These are phyloP conservation scores for Aplochiton taeniatus DNA, from an alignment of 2,797 vertebrate genomes.

Conservation along the genomic window DNA sequence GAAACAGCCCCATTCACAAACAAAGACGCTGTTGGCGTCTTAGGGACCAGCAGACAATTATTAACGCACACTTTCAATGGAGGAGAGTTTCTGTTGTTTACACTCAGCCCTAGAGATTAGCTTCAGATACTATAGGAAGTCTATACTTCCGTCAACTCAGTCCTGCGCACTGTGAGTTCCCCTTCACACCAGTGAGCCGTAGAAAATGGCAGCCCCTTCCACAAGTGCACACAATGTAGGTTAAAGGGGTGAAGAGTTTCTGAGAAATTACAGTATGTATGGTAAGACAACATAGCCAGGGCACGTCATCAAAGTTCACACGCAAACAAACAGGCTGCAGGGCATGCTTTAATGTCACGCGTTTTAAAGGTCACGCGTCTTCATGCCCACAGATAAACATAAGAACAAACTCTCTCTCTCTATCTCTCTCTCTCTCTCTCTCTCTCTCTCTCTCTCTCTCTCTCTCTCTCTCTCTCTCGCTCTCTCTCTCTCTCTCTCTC, in stretches of 20 bases:
- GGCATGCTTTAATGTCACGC: too few relatives aligned
- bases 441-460: not conserved
- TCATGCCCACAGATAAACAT: not conserved
- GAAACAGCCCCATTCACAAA: not conserved
- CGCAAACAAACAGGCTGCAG: too few relatives aligned
- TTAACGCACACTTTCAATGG: slow-evolving; percentile 45
- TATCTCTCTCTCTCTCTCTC: not conserved
- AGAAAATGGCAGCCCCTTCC: too few relatives aligned
- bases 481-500: not conserved
- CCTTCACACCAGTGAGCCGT: slow-evolving; percentile 30
- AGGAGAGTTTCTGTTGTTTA: slow-evolving; percentile 34
- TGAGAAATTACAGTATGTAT: too few relatives aligned
- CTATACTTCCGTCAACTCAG: slow-evolving; percentile 28
- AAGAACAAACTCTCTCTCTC: not conserved
- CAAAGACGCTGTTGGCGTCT: not conserved
- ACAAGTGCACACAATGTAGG: too few relatives aligned
- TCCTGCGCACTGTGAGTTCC: slow-evolving; percentile 21
- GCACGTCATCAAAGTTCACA: too few relatives aligned
- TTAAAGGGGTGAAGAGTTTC: too few relatives aligned
- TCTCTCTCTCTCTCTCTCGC: not conserved
- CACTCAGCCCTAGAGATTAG: slow-evolving; percentile 42
- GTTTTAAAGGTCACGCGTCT: too few relatives aligned
- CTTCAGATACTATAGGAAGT: slow-evolving; percentile 25
- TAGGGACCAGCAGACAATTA: slow-evolving; percentile 36
- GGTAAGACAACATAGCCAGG: too few relatives aligned